Evolutionary conservation across 2,113 vertebrate genomes (phyloP).

Genomic region (Prunella fulvescens): DNA sequence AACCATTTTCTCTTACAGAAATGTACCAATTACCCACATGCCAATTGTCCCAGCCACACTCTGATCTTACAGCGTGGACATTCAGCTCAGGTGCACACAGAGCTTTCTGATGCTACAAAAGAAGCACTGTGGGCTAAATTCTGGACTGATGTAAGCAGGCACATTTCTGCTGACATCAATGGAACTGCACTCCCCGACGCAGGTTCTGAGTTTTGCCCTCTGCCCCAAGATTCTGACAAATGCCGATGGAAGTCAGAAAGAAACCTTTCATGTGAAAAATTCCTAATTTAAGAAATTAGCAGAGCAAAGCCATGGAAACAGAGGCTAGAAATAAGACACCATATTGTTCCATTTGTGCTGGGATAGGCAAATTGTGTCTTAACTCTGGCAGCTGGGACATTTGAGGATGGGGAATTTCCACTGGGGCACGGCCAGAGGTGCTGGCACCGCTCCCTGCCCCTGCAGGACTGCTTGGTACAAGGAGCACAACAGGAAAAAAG

Average conservation of each 20-base stretch:
- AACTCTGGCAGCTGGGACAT: background rate
- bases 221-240: conserved; percentile 51
- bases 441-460: fast-evolving
- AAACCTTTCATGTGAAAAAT: conserved; percentile 35
- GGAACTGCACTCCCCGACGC: background rate
- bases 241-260: background rate
- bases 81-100: conserved; percentile 39
- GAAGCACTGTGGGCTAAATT: conserved; percentile 48
- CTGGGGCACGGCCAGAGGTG: background rate
- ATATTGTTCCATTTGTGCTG: background rate
- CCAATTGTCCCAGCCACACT: conserved; percentile 33
- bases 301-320: conserved; percentile 2
- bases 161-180: conserved; percentile 54
- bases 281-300: conserved; percentile 46
- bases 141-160: conserved; percentile 15
- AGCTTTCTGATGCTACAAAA: conserved; percentile 51
- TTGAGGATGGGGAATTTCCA: background rate
- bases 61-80: conserved; percentile 43
- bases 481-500: background rate
- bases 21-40: conserved; percentile 35
- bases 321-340: background rate
- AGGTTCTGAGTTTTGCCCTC: conserved; percentile 44
- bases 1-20: conserved; percentile 14
- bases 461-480: fast-evolving
- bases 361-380: background rate